A percentile compares a stretch with the other conserved stretches of the same genome.
These are phyloP conservation scores for Lepidostoma basale DNA, from an alignment of 1,140 invertebrate species.

Conservation along the genomic window DNA sequence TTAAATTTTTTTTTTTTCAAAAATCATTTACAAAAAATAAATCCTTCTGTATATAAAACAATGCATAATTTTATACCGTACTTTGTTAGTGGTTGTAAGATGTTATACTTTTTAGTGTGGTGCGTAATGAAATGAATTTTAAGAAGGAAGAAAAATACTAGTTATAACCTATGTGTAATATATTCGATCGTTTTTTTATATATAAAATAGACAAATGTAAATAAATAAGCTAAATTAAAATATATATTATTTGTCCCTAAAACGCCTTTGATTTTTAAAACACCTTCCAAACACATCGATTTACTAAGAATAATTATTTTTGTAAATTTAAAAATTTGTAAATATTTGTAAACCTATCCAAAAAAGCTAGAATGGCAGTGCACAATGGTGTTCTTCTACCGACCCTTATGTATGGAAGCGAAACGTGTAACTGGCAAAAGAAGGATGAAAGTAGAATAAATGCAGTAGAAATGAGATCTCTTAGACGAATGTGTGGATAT, in stretches of 20 bases:
- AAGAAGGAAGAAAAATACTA: not conserved
- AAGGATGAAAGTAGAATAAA: too few species aligned
- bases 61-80: slow-evolving; percentile 22
- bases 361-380: too few species aligned
- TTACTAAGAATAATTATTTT: not conserved
- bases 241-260: slow-evolving; percentile 36
- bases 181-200: slow-evolving; percentile 18
- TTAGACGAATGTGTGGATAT: too few species aligned
- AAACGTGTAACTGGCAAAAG: too few species aligned
- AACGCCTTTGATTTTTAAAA: slow-evolving; percentile 19
- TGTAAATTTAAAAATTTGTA: too few species aligned
- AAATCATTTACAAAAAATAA: slow-evolving; percentile 15
- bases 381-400: too few species aligned
- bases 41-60: slow-evolving; percentile 32
- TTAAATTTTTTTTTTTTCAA: not conserved
- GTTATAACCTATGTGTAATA: not conserved
- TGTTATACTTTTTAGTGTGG: slow-evolving; percentile 31
- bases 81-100: slow-evolving; percentile 16
- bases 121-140: slow-evolving; percentile 4
- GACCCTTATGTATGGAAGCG: too few species aligned
- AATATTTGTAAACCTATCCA: too few species aligned
- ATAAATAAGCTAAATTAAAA: slow-evolving; percentile 37
- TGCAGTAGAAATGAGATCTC: too few species aligned
- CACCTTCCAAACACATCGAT: not conserved
- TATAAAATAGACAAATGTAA: slow-evolving; percentile 32